Evolutionary conservation across 2,113 vertebrate species (phyloP).

Genomic region (Neofelis nebulosa): DNA sequence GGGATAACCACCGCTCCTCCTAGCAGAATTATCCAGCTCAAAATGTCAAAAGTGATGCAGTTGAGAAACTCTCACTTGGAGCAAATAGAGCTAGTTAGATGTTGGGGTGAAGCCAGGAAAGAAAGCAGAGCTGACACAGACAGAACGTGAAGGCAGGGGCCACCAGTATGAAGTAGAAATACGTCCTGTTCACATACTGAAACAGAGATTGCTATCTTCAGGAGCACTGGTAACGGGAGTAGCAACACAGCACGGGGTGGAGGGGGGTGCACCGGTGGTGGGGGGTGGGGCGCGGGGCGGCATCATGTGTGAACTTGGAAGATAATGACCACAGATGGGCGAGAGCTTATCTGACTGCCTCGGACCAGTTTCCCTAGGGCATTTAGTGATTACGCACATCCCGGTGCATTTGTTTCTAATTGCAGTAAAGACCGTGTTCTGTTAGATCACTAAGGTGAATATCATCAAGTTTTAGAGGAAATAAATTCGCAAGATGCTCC

Average conservation of each 20-base stretch:
- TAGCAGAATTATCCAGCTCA: neutral
- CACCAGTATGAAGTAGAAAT: neutral
- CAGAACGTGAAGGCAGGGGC: neutral
- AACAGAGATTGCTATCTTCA: conserved; percentile 20
- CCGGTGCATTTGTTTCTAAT: neutral
- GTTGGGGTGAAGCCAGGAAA: neutral
- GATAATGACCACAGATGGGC: conserved; percentile 57
- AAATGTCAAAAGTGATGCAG: neutral
- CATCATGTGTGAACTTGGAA: conserved; percentile 44
- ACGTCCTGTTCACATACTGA: neutral
- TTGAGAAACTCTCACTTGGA: neutral
- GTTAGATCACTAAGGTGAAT: conserved; percentile 37
- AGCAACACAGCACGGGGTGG: neutral
- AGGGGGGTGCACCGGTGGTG: no score
- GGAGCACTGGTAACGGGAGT: neutral
- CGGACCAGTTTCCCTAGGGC: neutral
- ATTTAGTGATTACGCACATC: conserved; percentile 10
- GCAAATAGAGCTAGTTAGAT: neutral
- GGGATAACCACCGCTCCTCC: neutral
- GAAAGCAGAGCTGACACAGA: neutral
- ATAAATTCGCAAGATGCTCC: conserved; percentile 65
- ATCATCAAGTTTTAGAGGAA: conserved; percentile 63
- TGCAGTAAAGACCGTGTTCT: neutral
- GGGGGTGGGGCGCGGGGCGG: neutral
- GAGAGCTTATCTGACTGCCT: conserved; percentile 45